phyloP scores from a whole-genome alignment of 2,797 vertebrate species.

The Rhabdophis nuchalis region DNA sequence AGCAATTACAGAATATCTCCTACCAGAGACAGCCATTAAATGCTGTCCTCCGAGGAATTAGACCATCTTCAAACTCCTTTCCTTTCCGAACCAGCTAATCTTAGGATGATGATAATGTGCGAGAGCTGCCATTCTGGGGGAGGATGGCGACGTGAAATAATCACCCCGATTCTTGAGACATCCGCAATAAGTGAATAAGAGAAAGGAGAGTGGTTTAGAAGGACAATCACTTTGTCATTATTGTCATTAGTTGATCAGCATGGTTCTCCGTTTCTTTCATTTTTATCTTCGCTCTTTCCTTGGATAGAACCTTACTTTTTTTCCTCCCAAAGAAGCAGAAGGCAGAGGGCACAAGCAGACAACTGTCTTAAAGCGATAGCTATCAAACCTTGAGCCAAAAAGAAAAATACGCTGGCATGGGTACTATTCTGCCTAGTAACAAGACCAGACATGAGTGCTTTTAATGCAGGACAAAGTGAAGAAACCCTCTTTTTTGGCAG shows the following conservation, averaged over 20 bases:
- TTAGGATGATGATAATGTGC: slow-evolving; percentile 13
- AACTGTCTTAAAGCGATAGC: background rate
- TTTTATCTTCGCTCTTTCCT: background rate
- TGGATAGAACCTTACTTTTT: background rate
- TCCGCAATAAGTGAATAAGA: background rate
- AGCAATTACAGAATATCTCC: slow-evolving; percentile 32
- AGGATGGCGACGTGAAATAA: background rate
- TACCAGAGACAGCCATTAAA: slow-evolving; percentile 29
- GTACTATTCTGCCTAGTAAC: background rate
- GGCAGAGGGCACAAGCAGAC: background rate
- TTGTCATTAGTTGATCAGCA: background rate
- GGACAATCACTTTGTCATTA: background rate
- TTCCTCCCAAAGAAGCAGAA: background rate
- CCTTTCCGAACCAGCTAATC: slow-evolving; percentile 6
- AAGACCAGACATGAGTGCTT: background rate
- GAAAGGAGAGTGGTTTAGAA: background rate
- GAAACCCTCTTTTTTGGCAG: background rate
- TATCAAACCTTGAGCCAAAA: background rate
- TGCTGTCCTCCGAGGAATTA: slow-evolving; percentile 21
- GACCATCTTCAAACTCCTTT: background rate
- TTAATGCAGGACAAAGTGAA: background rate
- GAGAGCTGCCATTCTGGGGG: slow-evolving; percentile 1
- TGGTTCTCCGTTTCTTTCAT: background rate
- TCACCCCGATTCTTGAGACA: background rate
- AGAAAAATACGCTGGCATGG: background rate